A percentile compares a stretch with the other conserved stretches of the same genome.
phyloP scores from a whole-genome alignment of 1,140 invertebrate genomes.

The Neelides sp. region DNA sequence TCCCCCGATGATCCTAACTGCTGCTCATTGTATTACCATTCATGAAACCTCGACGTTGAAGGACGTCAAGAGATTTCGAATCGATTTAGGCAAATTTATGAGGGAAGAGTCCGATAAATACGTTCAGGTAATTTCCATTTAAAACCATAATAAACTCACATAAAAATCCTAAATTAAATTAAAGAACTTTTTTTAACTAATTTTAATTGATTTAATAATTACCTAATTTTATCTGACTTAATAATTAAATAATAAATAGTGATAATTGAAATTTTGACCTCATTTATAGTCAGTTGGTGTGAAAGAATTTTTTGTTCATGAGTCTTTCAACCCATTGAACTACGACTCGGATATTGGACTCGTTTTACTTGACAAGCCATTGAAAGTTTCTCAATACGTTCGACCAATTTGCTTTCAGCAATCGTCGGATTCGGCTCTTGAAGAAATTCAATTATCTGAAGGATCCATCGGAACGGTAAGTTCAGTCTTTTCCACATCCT shows the following conservation, averaged over 20 bases:
- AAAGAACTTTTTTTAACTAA: too few relatives aligned
- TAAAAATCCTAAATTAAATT: too few relatives aligned
- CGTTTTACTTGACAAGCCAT: slow-evolving; percentile 16
- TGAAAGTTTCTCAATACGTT: slow-evolving; percentile 22
- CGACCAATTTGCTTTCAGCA: slow-evolving; percentile 28
- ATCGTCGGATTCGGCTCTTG: slow-evolving; percentile 18
- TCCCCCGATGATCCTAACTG: slow-evolving; percentile 20
- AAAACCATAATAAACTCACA: too few relatives aligned
- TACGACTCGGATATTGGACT: slow-evolving; percentile 29
- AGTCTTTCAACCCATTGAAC: slow-evolving; percentile 23
- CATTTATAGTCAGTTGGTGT: slow-evolving; percentile 13
- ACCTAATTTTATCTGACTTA: too few relatives aligned
- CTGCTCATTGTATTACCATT: slow-evolving; percentile 26
- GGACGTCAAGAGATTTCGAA: slow-evolving; percentile 3
- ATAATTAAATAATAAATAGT: too few relatives aligned
- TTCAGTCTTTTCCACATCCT: not conserved
- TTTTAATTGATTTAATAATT: too few relatives aligned
- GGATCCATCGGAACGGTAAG: slow-evolving; percentile 23
- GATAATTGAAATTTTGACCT: too few relatives aligned
- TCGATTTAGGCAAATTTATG: slow-evolving; percentile 24
- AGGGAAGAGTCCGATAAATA: slow-evolving; percentile 19
- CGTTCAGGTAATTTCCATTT: slow-evolving; percentile 16
- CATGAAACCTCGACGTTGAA: slow-evolving; percentile 1
- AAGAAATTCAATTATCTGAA: slow-evolving; percentile 22
- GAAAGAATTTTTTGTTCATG: slow-evolving; percentile 16